phyloP scores from a whole-genome alignment of 2,888 invertebrate genomes.

The Venusia cambrica region DNA sequence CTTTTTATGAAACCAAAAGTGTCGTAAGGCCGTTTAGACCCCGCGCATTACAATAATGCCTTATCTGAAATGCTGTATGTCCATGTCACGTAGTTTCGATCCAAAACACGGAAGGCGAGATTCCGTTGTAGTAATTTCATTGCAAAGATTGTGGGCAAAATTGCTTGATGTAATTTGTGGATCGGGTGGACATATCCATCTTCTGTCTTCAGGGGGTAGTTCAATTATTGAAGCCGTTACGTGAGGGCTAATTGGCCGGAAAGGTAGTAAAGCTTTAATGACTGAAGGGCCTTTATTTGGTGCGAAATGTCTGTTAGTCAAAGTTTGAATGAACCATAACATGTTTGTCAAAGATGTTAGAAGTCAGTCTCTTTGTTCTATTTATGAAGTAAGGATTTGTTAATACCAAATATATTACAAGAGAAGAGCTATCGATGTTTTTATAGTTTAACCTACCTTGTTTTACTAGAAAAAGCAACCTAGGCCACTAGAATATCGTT shows the following conservation, averaged over 20 bases:
- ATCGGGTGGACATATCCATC: slow-evolving; percentile 54
- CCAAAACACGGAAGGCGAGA: slow-evolving; percentile 54
- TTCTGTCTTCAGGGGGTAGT: slow-evolving; percentile 44
- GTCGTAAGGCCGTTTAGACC: no score
- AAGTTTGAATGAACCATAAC: not conserved
- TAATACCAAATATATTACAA: no score
- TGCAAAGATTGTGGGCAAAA: slow-evolving; percentile 69
- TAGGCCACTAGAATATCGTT: no score
- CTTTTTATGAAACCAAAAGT: no score
- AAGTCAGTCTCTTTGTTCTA: no score
- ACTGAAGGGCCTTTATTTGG: slow-evolving; percentile 12
- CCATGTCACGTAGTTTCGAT: slow-evolving; percentile 41
- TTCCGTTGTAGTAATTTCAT: slow-evolving; percentile 66
- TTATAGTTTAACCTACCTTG: no score
- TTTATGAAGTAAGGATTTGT: no score
- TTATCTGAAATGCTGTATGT: slow-evolving; percentile 32
- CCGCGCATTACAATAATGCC: no score
- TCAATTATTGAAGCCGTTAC: slow-evolving; percentile 42
- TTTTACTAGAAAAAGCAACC: no score
- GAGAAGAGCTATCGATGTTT: no score
- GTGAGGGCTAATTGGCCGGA: slow-evolving; percentile 38
- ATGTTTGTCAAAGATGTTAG: no score
- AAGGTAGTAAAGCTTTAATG: slow-evolving; percentile 25
- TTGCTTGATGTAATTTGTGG: slow-evolving; percentile 73
- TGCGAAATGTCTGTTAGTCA: slow-evolving; percentile 5